phyloP scores from a whole-genome alignment of 2,797 vertebrate species.

The Spinus olivaceus region DNA sequence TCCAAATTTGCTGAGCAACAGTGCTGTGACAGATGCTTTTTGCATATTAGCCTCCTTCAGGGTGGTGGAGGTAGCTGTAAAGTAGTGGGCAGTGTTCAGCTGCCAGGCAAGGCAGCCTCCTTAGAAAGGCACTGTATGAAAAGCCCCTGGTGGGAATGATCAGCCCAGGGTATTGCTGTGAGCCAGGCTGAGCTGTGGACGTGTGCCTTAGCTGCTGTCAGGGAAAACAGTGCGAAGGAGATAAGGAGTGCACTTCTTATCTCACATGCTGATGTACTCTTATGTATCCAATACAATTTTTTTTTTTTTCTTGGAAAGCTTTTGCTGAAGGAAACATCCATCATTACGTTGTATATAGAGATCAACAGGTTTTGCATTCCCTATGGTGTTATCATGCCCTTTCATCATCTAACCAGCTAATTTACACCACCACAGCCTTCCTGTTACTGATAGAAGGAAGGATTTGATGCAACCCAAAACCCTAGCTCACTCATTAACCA shows the following conservation, averaged over 20 bases:
- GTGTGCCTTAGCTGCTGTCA: not conserved
- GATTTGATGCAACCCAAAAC: conserved; percentile 40
- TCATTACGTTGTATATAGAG: not conserved
- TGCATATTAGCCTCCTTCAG: not conserved
- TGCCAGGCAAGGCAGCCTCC: not conserved
- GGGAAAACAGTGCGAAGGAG: not conserved
- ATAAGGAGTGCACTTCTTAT: not conserved
- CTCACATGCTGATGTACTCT: not conserved
- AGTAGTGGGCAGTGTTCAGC: not conserved
- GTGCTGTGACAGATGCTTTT: not conserved
- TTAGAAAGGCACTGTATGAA: not conserved
- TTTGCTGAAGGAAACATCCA: not conserved
- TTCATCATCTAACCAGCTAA: conserved; percentile 51
- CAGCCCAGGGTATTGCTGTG: not conserved
- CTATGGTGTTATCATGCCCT: conserved; percentile 2
- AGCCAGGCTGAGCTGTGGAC: not conserved
- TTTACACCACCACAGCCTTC: conserved; percentile 43
- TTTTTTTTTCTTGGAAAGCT: not conserved
- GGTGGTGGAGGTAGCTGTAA: not conserved
- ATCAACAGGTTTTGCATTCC: conserved; percentile 28
- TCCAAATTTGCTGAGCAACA: not conserved
- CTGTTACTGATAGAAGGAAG: conserved; percentile 42
- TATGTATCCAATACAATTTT: not conserved
- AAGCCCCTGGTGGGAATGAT: not conserved
- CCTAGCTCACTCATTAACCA: not conserved